phyloP scores from a whole-genome alignment of 2,888 invertebrate species.

The Hetaerina titia region DNA sequence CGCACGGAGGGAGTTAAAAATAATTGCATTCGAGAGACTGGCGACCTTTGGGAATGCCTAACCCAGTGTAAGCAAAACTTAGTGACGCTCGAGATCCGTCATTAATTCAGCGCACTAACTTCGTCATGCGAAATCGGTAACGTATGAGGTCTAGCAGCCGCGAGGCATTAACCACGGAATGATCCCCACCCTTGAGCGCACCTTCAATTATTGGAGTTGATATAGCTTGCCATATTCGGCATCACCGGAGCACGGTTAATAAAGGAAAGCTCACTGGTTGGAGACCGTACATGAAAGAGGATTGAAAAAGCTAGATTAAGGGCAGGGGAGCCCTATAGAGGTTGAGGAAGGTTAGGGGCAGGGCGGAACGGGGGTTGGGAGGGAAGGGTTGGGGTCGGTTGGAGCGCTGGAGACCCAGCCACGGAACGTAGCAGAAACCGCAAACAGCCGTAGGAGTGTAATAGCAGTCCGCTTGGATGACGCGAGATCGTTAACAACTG shows the following conservation, averaged over 20 bases:
- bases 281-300: background rate
- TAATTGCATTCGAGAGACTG: background rate
- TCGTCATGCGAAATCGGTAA: background rate
- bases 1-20: background rate
- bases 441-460: constrained; percentile 43
- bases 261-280: background rate
- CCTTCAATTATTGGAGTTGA: constrained; percentile 21
- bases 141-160: background rate
- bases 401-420: background rate
- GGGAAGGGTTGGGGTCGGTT: background rate
- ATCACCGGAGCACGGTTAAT: background rate
- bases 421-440: constrained; percentile 38
- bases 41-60: background rate
- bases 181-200: background rate
- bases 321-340: background rate
- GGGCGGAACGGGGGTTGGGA: background rate
- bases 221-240: background rate
- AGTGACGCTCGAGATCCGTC: background rate
- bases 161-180: background rate
- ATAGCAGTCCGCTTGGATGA: constrained; percentile 48
- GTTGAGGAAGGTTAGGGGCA: background rate
- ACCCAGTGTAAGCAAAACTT: background rate
- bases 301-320: background rate
- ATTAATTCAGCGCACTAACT: background rate
- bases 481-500: constrained; percentile 43